Evolutionary conservation across 92 coral and sea anemone species (phyloP), one percentile per base, ranked within the genome.

Genomic region (Epizoanthus stellaris): DNA sequence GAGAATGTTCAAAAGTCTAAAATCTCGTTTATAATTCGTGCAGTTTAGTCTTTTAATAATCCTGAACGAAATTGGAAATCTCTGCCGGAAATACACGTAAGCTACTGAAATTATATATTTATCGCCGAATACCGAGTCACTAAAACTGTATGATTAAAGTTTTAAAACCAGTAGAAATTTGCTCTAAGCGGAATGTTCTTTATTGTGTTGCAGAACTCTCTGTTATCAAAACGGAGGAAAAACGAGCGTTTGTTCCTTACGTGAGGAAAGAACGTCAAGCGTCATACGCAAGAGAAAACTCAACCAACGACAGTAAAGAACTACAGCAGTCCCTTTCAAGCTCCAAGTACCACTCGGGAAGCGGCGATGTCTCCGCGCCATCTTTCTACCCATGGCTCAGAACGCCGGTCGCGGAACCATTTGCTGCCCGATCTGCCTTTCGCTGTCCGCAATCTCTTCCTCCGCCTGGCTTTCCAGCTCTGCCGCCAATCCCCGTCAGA

Each of bases 181-280:
- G 19, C 16, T 39, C 67, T n/a, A 21, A 57, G 19, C 38, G 3
- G 23, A 56, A 16, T 63, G 61, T 62, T 39, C 13, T 40, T 79
- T 63, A 19, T 77, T 79, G 40, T 79, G 67, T 79, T 79, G 36
- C 25, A 79, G 83, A 79, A 43, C 36, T 20, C 21, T 69, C 47
- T 5, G 43, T 43, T 0, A 15, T 63, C 5, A 79, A 63, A 79
- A 63, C 58, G 3, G 84, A 85, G 39, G 89, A 89, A 64, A 89
- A 85, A 42, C 77, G 88, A 19, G 88, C 88, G 2, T 86, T 86
- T 21, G 56, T 86, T 12, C 93, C 90, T 0, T 90, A 80, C 39
- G 75, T 73, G 39, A 79, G 72, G 38, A 79, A 79, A 45, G 83
- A 79, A 52, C 56, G 12, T 16, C 12, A 14, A 25, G 16, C 15